Evolutionary conservation across 2,797 vertebrate species (phyloP), one percentile per base, ranked within the genome.

Genomic region (Petrocephalus schoutedeni): DNA sequence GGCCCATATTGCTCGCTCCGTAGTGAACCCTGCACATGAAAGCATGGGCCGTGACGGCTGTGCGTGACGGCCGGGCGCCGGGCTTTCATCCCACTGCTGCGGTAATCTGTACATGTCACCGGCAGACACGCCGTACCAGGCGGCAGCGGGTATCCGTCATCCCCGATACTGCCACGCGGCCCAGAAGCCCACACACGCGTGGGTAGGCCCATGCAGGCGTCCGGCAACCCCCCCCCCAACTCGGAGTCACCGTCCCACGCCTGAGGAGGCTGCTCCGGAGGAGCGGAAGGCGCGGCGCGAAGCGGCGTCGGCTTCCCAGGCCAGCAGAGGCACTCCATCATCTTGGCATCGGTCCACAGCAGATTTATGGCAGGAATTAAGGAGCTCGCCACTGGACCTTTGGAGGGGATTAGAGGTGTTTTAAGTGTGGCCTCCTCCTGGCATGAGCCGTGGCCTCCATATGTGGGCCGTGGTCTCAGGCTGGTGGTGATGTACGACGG

Each of bases 401-500:
- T 91, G 92, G 92, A 91, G 92, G 93, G 90, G 89, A 89, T 93
- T 94, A 93, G 93, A 49, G 86, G 28, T 56, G 89, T 92, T 91
- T 94, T 93, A 93, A 90, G 84, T 77, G 89, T 71, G 64, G 32
- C 87, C 93, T 91, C 90, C 90, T 80, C 90, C 87, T 85, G 10
- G 57, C 19, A 53, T 61, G 87, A 80, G 71, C 32, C 28, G 41
- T 45, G 41, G 71, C 89, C 93, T 93, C 92, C 92, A 93, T 94
- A 94, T 94, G 92, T 45, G 51, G 61, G 19, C 41, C 2, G 82
- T 8, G 89, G 90, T 92, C 89, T 59, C 89, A 87, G 91, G 88
- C 91, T 91, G 91, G 90, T 82, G 71, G 90, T 95, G 95, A 95
- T 95, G 86, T 94, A 95, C 92, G 92, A 41, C 41, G 41, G 41